These are phyloP conservation scores for Parapsyche elsis DNA, from an alignment of 1,140 invertebrate genomes.

Conservation along the genomic window DNA sequence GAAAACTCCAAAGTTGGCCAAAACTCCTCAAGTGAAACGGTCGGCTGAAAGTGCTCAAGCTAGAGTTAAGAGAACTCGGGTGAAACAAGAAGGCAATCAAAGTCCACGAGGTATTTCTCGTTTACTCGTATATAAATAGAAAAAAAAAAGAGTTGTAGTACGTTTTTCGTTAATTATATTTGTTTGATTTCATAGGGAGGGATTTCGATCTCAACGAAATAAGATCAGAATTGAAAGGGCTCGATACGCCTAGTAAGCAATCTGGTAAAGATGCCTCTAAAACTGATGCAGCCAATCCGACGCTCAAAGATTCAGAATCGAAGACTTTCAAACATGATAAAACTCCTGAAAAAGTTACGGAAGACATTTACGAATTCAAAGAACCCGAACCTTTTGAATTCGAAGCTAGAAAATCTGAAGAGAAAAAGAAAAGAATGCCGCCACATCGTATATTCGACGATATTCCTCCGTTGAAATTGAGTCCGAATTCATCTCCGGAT, in stretches of 20 bases:
- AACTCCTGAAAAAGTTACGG: conserved; percentile 66
- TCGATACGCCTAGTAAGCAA: conserved; percentile 69
- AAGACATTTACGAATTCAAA: conserved; percentile 89
- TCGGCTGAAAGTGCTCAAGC: conserved; percentile 44
- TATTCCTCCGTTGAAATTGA: conserved; percentile 64
- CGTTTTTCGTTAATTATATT: conserved; percentile 13
- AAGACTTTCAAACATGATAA: conserved; percentile 58
- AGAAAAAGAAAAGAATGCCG: conserved; percentile 69
- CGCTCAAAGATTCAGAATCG: conserved; percentile 58
- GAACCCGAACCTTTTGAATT: conserved; percentile 89
- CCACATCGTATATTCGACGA: conserved; percentile 70
- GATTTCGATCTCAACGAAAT: conserved; percentile 88
- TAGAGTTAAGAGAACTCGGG: conserved; percentile 47
- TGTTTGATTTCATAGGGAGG: conserved; percentile 64
- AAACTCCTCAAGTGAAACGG: conserved; percentile 51
- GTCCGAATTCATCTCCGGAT: conserved; percentile 60
- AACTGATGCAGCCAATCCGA: conserved; percentile 59
- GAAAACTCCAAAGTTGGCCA: conserved; percentile 38
- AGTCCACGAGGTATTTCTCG: conserved; percentile 46
- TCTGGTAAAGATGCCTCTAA: conserved; percentile 63
- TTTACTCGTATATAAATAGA: conserved; percentile 25
- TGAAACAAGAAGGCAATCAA: conserved; percentile 51
- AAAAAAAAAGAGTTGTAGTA: no score
- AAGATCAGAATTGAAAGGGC: conserved; percentile 83
- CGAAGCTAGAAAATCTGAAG: conserved; percentile 73